Evolutionary conservation across 92 coral and sea anemone species (phyloP), one percentile per base, ranked within the genome.

Genomic region (Anthopleura xanthogrammica): DNA sequence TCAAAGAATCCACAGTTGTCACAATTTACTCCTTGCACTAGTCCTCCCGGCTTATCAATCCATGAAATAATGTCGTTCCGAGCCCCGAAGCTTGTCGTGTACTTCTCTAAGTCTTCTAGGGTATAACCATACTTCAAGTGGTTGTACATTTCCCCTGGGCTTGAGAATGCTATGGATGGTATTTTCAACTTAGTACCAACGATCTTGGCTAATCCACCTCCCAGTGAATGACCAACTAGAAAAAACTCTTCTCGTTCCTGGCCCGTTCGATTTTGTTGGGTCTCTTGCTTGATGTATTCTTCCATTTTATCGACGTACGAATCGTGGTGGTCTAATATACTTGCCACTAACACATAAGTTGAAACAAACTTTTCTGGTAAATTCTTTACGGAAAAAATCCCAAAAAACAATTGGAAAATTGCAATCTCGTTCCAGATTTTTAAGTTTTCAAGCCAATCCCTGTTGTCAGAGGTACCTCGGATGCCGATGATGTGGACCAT

Each of bases 181-280:
- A 90, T 57, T 60, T 85, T 64, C 11, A 81, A 79, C 42, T 91
- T 79, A 74, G 88, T 83, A 29, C 95, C 95, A 7, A 92, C 76
- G 56, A 92, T 86, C 71, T 92, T 92, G 0, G 95, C 95, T 41
- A 92, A 60, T 17, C 95, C 95, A 8, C 95, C 93, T 0, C 93
- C 93, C 14, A 90, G 68, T 11, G 95, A 92, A 76, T 92, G 95
- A 0, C 95, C 95, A 10, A 82, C 90, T 13, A 92, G 82, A 57
- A 83, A 41, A 50, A 90, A 56, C 24, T 62, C 86, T 12, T 79
- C 60, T 3, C 62, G 72, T 83, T 52, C 16, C 57, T 86, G 77
- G 40, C 22, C 78, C 11, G 75, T 12, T 42, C 72, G 46, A 50
- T 50, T 50, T 5, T 6, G 22, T 29, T 29, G 36, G 40, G 12